Base-by-base conservation (phyloP, 2,113 vertebrate species). In the Xiphorhynchus elegans region DNA sequence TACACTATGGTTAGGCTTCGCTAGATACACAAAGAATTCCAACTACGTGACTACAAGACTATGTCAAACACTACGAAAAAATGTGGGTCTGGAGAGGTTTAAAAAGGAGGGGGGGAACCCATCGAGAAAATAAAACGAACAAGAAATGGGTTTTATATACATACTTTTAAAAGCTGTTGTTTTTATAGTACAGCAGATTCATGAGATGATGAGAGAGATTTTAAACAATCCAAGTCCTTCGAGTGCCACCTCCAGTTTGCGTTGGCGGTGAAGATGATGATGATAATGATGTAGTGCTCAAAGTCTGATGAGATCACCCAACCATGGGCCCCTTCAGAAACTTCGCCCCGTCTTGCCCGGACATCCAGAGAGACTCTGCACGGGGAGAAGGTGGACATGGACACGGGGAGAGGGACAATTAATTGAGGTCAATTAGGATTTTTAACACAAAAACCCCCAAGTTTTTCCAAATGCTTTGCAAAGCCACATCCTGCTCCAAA, bases 111-210 rank as follows among this genome's bases (percentile, higher is more conserved):
- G 55, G 84, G 94, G 95, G 26, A 93, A 96, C 96, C 97, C 98
- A 99, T 95, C 97, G 95, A 98, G 98, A 97, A 98, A 97, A 95
- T 95, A 96, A 98, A 98, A 98, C 94, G 40, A 97, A 96, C 98
- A 91, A 98, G 97, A 98, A 97, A 98, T 98, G 98, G 97, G 78
- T 97, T 98, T 98, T 98, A 98, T 98, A 95, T 97, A 98, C 98
- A 98, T 98, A 98, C 98, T 98, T 97, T 97, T 98, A 98, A 98
- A 98, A 98, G 98, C 98, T 98, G 97, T 98, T 97, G 97, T 97
- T 97, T 93, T 98, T 99, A 99, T 98, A 98, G 98, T 99, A 99
- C 99, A 99, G 99, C 99, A 99, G 99, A 98, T 98, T 98, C 96
- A 98, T 98, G 99, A 99, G 99, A 99, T 99, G 99, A 99, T 98